Evolutionary conservation across 1,140 invertebrate species (phyloP).

Genomic region (Nylanderia fulva): DNA sequence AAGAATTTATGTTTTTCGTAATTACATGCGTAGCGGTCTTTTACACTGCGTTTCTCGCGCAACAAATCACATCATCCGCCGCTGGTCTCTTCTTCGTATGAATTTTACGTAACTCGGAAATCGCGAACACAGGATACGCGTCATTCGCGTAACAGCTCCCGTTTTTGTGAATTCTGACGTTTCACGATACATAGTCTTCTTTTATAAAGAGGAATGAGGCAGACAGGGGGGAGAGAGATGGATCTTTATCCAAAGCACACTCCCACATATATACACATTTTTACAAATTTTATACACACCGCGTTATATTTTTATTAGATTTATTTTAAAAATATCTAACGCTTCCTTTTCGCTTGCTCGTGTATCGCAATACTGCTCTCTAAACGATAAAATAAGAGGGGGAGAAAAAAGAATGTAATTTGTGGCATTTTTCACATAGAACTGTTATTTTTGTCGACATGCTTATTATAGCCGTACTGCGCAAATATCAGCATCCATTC

Average conservation of each 20-base stretch:
- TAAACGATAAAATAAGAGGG: constrained; percentile 11
- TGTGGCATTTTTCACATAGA: constrained; percentile 19
- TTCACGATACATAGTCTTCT: constrained; percentile 51
- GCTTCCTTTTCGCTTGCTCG: constrained; percentile 4
- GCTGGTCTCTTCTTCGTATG: constrained; percentile 57
- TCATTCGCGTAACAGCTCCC: constrained; percentile 51
- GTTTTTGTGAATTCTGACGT: constrained; percentile 61
- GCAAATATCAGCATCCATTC: neutral
- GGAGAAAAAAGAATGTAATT: constrained; percentile 28
- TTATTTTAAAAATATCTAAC: constrained; percentile 41
- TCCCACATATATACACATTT: constrained; percentile 48
- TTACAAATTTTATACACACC: constrained; percentile 41
- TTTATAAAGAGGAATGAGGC: constrained; percentile 49
- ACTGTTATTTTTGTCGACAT: constrained; percentile 34
- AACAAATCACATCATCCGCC: constrained; percentile 60
- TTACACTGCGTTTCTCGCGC: constrained; percentile 59
- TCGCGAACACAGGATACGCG: constrained; percentile 58
- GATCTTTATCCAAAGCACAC: constrained; percentile 58
- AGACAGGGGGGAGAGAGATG: constrained; percentile 19
- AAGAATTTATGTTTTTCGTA: constrained; percentile 64
- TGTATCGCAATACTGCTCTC: neutral
- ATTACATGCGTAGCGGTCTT: constrained; percentile 62
- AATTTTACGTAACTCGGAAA: constrained; percentile 61
- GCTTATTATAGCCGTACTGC: neutral
- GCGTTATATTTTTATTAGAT: constrained; percentile 25